phyloP scores from a whole-genome alignment of 2,888 invertebrate species.

The Prosapia bicincta region DNA sequence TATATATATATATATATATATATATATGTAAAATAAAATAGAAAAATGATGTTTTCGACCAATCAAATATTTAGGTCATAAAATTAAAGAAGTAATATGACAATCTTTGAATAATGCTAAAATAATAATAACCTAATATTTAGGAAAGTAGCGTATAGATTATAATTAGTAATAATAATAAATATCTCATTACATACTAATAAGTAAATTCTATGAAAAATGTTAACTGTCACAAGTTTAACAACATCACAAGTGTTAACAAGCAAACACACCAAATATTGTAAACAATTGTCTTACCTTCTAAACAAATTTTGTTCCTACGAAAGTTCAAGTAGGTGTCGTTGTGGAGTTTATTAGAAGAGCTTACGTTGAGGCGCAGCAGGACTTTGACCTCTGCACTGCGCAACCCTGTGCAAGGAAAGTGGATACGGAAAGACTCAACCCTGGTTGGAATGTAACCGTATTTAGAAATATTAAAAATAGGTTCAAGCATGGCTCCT shows the following conservation, averaged over 20 bases:
- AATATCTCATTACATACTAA: too few species aligned
- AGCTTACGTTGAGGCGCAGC: slow-evolving; percentile 76
- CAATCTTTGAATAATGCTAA: too few species aligned
- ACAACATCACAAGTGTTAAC: neutral
- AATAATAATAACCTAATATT: too few species aligned
- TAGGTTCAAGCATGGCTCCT: slow-evolving; percentile 73
- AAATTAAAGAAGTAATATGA: too few species aligned
- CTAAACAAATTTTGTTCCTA: slow-evolving; percentile 82
- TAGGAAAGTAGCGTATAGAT: too few species aligned
- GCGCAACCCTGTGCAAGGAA: slow-evolving; percentile 78
- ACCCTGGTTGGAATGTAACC: slow-evolving; percentile 75
- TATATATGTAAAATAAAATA: too few species aligned
- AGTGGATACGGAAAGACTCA: slow-evolving; percentile 70
- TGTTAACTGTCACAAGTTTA: neutral
- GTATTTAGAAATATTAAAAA: slow-evolving; percentile 76
- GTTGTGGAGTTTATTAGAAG: slow-evolving; percentile 61
- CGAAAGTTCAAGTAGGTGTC: slow-evolving; percentile 72
- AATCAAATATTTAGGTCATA: too few species aligned
- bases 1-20: too few species aligned
- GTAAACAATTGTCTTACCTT: too few species aligned
- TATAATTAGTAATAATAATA: too few species aligned
- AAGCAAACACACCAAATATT: slow-evolving; percentile 18
- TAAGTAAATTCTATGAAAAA: neutral
- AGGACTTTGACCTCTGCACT: slow-evolving; percentile 79
- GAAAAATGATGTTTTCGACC: too few species aligned